Evolutionary conservation across 2,113 vertebrate species (phyloP).

Genomic region (Elachura formosa): DNA sequence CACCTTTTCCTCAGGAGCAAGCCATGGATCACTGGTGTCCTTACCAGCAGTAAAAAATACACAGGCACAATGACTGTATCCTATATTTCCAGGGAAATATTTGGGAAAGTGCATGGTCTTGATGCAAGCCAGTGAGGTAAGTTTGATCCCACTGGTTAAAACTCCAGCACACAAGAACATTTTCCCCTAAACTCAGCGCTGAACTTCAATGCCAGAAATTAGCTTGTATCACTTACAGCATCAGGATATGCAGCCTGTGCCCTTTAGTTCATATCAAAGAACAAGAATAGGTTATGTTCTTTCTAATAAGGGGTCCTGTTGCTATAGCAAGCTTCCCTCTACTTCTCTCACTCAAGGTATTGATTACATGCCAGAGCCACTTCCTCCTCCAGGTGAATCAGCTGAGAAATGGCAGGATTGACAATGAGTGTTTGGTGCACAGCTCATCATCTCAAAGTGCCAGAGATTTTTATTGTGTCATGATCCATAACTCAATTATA

Average conservation of each 20-base stretch:
- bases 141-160: not conserved
- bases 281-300: not conserved
- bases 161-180: not conserved
- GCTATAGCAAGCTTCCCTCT: conserved; percentile 4
- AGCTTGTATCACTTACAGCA: not conserved
- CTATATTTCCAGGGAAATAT: not conserved
- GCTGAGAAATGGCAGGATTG: conserved; percentile 62
- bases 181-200: not conserved
- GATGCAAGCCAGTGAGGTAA: not conserved
- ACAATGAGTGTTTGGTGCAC: not conserved
- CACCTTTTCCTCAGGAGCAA: not conserved
- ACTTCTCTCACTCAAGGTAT: conserved; percentile 19
- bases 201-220: not conserved
- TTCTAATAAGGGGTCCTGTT: conserved; percentile 48
- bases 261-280: conserved; percentile 47
- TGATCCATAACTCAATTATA: conserved; percentile 42
- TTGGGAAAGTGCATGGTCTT: rapidly evolving
- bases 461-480: conserved; percentile 18
- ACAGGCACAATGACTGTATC: not conserved
- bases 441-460: conserved; percentile 7
- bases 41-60: not conserved
- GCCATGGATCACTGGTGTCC: not conserved
- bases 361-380: conserved; percentile 66
- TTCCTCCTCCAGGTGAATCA: not conserved
- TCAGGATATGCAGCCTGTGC: not conserved